Conservation (phyloP, 2,113 vertebrate species). For the Muscicapa adusta region DNA sequence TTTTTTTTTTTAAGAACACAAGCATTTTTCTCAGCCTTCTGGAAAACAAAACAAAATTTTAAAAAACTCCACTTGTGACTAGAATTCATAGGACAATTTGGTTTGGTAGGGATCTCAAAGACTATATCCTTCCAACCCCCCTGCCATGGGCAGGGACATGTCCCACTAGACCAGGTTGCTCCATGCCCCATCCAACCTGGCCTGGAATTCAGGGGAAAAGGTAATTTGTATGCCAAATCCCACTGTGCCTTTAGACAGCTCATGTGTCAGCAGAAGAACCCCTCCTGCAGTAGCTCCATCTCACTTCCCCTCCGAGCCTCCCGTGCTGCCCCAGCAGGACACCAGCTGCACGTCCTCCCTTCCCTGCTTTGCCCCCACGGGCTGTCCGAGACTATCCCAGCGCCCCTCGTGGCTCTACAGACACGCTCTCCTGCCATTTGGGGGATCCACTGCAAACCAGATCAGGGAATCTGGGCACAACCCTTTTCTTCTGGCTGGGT, state of each 20-base stretch:
- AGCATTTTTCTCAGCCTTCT: not conserved
- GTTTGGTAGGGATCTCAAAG: not conserved
- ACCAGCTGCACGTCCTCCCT: not conserved
- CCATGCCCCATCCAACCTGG: not conserved
- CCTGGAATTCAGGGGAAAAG: not conserved
- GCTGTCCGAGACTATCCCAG: not conserved
- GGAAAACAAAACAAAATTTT: not conserved
- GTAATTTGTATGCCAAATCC: not conserved
- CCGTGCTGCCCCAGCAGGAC: rapidly evolving
- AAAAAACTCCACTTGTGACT: not conserved
- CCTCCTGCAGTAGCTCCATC: not conserved
- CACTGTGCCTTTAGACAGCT: not conserved
- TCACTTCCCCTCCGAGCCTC: not conserved
- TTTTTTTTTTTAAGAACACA: not conserved
- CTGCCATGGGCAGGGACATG: not conserved
- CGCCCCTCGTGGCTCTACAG: rapidly evolving
- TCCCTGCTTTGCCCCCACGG: not conserved
- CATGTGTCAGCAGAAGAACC: not conserved
- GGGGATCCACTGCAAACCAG: not conserved
- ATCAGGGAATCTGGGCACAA: not conserved
- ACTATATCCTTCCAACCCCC: rapidly evolving
- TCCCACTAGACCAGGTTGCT: not conserved
- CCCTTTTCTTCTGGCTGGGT: not conserved
- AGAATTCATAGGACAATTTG: not conserved
- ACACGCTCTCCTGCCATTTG: not conserved